Evolutionary conservation across 1,140 invertebrate species (phyloP), one percentile per base, ranked within the genome.

Genomic region (Pogonomyrmex barbatus): DNA sequence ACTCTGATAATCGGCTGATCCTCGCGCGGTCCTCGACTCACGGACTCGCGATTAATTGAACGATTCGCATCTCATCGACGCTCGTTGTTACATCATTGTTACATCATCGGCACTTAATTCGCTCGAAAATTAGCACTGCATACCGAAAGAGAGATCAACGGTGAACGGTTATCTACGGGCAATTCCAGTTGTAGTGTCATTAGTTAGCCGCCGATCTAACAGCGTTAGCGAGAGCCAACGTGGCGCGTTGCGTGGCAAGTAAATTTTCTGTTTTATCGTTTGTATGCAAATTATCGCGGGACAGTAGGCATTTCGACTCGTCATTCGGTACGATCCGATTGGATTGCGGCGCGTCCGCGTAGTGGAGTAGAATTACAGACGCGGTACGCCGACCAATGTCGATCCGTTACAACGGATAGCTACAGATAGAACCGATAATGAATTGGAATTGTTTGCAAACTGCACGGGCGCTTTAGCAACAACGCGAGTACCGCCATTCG

Each of bases 391-490:
- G 54, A 24, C 54, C 79, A 83, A 75, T 75, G 56, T n/a, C 54
- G 56, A 75, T 75, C 56, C 45, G 68, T 60, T 83, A 73, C 68
- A 65, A 70, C 56, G 54, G 24, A 60, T 75, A 71, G 65, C 63
- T 71, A 50, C 54, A 60, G 68, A 60, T 75, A 45, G 42, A 83
- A 47, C 42, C 45, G 68, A 60, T 83, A 73, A 75, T 83, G 68
- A 54, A 73, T 83, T 73, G 54, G 30, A 83, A 83, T 83, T 83
- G 79, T 83, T 83, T 60, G 70, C 42, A 73, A 75, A 75, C 68
- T 83, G 8, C 68, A 60, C 30, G 30, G 42, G 30, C 76, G 42
- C 60, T 78, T 65, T 78, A 78, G 76, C 77, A 68, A 39, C 33
- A 54, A 42, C 47, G 24, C 42, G n/a, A 54, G 36, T 17, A 67